Conservation (phyloP, 2,113 vertebrate genomes). For the Gallinago jamesoni region DNA sequence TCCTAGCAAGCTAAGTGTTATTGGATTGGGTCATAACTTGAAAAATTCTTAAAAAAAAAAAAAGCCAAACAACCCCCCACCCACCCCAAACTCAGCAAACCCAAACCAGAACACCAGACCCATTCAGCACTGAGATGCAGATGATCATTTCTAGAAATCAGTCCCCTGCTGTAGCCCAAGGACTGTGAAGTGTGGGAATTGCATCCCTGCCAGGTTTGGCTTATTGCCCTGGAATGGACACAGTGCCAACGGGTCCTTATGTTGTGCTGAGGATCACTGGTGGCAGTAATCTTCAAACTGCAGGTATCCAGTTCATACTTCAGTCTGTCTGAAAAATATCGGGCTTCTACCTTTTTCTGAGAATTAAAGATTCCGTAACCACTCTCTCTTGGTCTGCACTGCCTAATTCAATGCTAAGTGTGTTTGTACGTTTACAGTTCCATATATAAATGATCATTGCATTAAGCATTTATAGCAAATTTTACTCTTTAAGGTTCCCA, state of each 20-base stretch:
- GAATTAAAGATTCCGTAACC: neutral
- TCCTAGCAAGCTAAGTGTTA: neutral
- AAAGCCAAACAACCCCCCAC: too few relatives aligned
- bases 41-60: neutral
- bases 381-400: neutral
- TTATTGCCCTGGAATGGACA: neutral
- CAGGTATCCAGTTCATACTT: neutral
- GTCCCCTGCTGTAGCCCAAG: neutral
- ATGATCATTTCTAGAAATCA: neutral
- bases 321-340: neutral
- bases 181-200: neutral
- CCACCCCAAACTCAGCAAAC: neutral
- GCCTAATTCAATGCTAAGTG: neutral
- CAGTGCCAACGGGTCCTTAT: neutral
- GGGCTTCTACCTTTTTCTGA: neutral
- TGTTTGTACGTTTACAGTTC: constrained; percentile 25
- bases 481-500: constrained; percentile 50
- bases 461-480: constrained; percentile 51
- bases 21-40: fast-evolving
- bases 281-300: neutral
- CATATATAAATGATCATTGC: constrained; percentile 49
- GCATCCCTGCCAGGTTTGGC: neutral
- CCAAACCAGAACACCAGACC: neutral
- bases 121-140: neutral
- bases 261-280: neutral